These are phyloP conservation scores for Caenorhabditis angaria DNA, from an alignment of 2,888 invertebrate genomes.

Conservation along the genomic window DNA sequence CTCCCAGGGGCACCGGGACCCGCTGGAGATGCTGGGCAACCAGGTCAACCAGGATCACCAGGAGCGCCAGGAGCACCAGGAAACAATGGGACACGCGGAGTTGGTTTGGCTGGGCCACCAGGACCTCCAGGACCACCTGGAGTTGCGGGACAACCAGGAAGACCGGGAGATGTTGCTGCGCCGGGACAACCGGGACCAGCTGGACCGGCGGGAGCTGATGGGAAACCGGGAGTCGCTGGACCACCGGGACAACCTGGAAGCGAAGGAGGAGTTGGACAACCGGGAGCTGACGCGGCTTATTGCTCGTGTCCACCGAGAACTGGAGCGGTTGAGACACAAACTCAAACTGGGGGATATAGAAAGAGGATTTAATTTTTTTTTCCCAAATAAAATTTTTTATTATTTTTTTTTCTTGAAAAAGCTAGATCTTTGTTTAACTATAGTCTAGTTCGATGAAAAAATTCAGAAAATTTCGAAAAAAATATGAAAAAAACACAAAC, in stretches of 20 bases:
- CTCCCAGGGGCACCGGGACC: conserved; percentile 57
- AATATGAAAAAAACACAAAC: no score
- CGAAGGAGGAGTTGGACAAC: conserved; percentile 44
- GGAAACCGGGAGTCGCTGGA: conserved; percentile 45
- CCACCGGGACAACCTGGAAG: conserved; percentile 46
- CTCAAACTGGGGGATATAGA: conserved; percentile 30
- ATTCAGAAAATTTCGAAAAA: no score
- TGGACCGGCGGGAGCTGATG: conserved; percentile 46
- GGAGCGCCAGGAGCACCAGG: conserved; percentile 77
- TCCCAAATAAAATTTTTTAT: no score
- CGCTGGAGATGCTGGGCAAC: conserved; percentile 53
- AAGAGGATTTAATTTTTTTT: no score
- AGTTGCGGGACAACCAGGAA: conserved; percentile 50
- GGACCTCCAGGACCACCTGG: conserved; percentile 55
- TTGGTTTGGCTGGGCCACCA: conserved; percentile 48
- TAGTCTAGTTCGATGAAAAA: no score
- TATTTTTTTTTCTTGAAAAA: no score
- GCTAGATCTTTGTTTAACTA: no score
- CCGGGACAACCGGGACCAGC: conserved; percentile 45
- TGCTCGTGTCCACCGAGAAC: conserved; percentile 43
- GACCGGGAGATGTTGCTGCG: conserved; percentile 40
- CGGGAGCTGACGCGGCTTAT: conserved; percentile 45
- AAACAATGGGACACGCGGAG: conserved; percentile 47
- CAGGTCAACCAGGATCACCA: conserved; percentile 46
- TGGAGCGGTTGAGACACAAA: conserved; percentile 38